phyloP scores from a whole-genome alignment of 2,797 vertebrate genomes.

The Oreortyx pictus region DNA sequence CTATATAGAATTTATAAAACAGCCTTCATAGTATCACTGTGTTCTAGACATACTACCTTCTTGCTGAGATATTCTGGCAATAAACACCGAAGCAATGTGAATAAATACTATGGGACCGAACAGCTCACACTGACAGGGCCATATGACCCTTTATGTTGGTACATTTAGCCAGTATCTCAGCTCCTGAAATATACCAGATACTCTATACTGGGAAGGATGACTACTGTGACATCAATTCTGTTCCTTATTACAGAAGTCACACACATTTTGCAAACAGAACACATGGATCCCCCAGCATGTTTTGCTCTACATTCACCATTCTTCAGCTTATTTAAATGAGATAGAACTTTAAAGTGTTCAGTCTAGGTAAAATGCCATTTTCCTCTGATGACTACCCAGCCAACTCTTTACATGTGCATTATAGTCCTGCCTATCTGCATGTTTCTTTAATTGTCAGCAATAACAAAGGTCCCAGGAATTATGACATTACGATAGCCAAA shows the following conservation, averaged over 20 bases:
- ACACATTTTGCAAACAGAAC: background rate
- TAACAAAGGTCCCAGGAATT: background rate
- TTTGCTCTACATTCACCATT: background rate
- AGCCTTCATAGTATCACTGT: background rate
- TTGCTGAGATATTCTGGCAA: background rate
- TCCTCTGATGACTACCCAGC: background rate
- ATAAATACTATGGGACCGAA: background rate
- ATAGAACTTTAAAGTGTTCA: background rate
- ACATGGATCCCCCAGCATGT: background rate
- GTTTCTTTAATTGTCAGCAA: background rate
- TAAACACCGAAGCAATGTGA: background rate
- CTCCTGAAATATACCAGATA: background rate
- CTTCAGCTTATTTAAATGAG: background rate
- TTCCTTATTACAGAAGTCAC: background rate
- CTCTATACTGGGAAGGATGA: background rate
- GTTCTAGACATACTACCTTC: background rate
- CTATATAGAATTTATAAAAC: background rate
- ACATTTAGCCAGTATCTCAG: background rate
- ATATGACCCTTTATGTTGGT: background rate
- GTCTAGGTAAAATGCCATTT: background rate
- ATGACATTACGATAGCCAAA: background rate
- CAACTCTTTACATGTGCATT: background rate
- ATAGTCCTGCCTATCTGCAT: background rate
- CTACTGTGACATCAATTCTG: background rate
- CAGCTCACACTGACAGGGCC: background rate